phyloP scores from a whole-genome alignment of 2,888 invertebrate species.

The Spialia ferax region DNA sequence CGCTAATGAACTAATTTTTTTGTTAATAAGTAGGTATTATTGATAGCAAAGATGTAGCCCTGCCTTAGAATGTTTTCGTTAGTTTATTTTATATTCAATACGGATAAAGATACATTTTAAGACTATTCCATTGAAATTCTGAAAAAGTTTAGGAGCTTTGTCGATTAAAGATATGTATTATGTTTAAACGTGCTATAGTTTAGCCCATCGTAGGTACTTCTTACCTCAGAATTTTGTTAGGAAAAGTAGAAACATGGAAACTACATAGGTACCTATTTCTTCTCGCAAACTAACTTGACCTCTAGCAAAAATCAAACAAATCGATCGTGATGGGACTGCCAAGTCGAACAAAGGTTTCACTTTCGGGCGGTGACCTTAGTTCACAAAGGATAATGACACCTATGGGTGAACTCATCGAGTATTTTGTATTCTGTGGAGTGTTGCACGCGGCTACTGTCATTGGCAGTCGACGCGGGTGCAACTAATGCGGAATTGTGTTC shows the following conservation, averaged over 20 bases:
- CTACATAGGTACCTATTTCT: background rate
- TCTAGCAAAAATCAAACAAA: conserved; percentile 31
- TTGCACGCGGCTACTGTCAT: conserved; percentile 28
- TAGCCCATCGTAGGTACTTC: too few relatives aligned
- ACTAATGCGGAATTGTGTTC: conserved; percentile 30
- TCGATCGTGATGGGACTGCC: conserved; percentile 27
- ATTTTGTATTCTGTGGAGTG: conserved; percentile 31
- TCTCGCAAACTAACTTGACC: conserved; percentile 23
- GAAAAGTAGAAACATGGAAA: background rate
- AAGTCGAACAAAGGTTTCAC: conserved; percentile 32
- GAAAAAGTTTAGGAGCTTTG: too few relatives aligned
- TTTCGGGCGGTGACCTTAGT: conserved; percentile 61
- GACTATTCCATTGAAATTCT: too few relatives aligned
- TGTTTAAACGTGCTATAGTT: too few relatives aligned
- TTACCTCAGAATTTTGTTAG: background rate
- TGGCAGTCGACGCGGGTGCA: conserved; percentile 19
- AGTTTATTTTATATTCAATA: too few relatives aligned
- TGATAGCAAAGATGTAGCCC: background rate
- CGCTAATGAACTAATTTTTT: background rate
- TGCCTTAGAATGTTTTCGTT: too few relatives aligned
- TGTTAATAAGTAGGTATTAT: too few relatives aligned
- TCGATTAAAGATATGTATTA: too few relatives aligned
- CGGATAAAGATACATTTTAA: too few relatives aligned
- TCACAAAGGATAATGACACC: conserved; percentile 61
- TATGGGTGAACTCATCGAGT: conserved; percentile 38